Base-by-base conservation (phyloP, 2,797 vertebrate genomes). In the Spatula versicolor region DNA sequence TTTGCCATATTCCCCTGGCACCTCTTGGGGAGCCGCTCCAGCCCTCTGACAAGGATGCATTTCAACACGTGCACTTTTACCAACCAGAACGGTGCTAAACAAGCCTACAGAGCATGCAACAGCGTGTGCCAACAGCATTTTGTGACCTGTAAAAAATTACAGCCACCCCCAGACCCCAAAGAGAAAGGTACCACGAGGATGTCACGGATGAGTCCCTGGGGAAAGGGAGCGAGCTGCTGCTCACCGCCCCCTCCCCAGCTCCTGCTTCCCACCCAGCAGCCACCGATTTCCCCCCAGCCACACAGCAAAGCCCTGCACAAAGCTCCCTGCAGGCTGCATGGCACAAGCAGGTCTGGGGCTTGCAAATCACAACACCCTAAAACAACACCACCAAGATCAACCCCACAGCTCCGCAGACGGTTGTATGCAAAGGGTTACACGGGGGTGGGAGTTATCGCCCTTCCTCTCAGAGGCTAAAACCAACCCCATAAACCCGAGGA, bases 401-500 rank as follows among this genome's bases (percentile, higher is more conserved):
- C 35, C 41, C 35, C 23, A 33, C 7, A 4, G 23, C n/a, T 20
- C 18, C 15, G 20, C 35, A 30, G 16, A 52, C 20, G 18, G 52
- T 7, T 63, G 16, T 33, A 62, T 33, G 13, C 41, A 55, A 76
- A 63, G 35, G 22, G 59, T 33, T 60, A 41, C 11, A 25, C 20
- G 11, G 20, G 86, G 35, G 59, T 63, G 74, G 67, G 71, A 74
- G 88, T 92, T 63, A 95, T 81, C 91, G 67, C 86, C 89, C 85
- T 96, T 95, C 92, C 96, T 96, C 94, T 93, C 86, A 95, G 96
- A 96, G 45, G 91, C 93, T 68, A 92, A 94, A 96, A 80, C 81
- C 94, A 88, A 94, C 91, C 94, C 88, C 92, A 88, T 75, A 41
- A 97, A 96, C 90, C 84, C 78, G 78, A 77, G 95, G 95, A 97